These are phyloP conservation scores for Epinephelus moara DNA, from an alignment of 2,113 vertebrate species.

Conservation along the genomic window DNA sequence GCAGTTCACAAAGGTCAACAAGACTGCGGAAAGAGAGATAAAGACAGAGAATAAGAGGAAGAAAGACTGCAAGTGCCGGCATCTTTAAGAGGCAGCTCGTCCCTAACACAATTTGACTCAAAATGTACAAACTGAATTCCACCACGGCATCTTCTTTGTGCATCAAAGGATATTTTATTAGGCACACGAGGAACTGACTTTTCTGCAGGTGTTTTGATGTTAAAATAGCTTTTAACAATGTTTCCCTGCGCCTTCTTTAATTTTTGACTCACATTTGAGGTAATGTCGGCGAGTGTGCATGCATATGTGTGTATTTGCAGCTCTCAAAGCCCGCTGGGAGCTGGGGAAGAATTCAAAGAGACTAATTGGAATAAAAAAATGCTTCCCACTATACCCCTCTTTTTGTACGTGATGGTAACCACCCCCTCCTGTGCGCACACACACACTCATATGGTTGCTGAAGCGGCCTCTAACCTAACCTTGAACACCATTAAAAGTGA, in stretches of 20 bases:
- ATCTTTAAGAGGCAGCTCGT: neutral
- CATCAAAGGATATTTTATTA: neutral
- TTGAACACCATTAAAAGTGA: conserved; percentile 68
- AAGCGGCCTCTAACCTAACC: conserved; percentile 30
- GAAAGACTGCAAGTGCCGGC: neutral
- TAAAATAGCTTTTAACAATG: neutral
- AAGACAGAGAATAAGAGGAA: neutral
- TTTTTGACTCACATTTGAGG: neutral
- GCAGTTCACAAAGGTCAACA: conserved; percentile 95
- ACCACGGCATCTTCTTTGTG: neutral
- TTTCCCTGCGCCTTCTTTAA: neutral
- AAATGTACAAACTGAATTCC: neutral
- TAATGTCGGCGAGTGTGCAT: neutral
- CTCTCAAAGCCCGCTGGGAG: neutral
- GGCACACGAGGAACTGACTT: neutral
- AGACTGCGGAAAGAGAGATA: conserved; percentile 82
- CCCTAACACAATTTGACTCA: no score
- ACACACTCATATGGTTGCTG: neutral
- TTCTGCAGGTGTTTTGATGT: neutral
- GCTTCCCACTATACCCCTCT: neutral
- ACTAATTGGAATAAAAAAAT: conserved; percentile 27
- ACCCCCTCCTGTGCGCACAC: neutral
- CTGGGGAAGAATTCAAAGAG: conserved; percentile 13
- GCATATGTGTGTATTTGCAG: neutral
- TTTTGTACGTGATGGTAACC: conserved; percentile 1